Evolutionary conservation across 2,888 invertebrate species (phyloP), one percentile per base, ranked within the genome.

Genomic region (Agrochola lota): DNA sequence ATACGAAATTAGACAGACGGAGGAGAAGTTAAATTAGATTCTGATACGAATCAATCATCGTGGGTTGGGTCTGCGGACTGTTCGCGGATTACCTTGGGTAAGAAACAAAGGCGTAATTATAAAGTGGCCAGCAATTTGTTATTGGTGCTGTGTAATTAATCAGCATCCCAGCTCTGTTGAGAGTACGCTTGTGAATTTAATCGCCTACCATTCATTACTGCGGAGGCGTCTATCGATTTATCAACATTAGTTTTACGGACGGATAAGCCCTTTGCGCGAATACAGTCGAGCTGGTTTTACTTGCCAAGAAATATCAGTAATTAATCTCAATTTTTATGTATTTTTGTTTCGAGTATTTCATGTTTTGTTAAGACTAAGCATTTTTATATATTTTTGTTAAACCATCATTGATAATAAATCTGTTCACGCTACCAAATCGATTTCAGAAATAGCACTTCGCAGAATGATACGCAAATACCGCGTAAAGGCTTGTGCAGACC

Each of bases 81-180:
- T 72, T 76, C 71, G 73, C 52, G 77, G 83, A 87, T 89, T 85
- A 85, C 85, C 86, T 87, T 76, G 74, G 84, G 70, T 71, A 80
- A 81, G 78, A 86, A 88, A 89, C 88, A 90, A 88, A 89, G 75
- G 80, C 77, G 77, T 85, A 87, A 87, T 85, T 88, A 88, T 76
- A 87, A 87, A 86, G 73, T 80, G 80, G 76, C 80, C 73, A 83
- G 84, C 86, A 86, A 91, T 92, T 91, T 87, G 89, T 90, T 88
- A 87, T 81, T 85, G 80, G 77, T 76, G 77, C 85, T 87, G 80
- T 68, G 84, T 87, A 87, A 91, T 91, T 92, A 87, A 90, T 91
- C 89, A 87, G 84, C 83, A 84, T 85, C 85, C 82, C 83, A 85
- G 84, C 78, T 83, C 78, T 80, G 88, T 85, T 86, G 85, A 86